These are phyloP conservation scores for Raillietiella orientalis DNA, from an alignment of 2,888 invertebrate species.

Conservation along the genomic window DNA sequence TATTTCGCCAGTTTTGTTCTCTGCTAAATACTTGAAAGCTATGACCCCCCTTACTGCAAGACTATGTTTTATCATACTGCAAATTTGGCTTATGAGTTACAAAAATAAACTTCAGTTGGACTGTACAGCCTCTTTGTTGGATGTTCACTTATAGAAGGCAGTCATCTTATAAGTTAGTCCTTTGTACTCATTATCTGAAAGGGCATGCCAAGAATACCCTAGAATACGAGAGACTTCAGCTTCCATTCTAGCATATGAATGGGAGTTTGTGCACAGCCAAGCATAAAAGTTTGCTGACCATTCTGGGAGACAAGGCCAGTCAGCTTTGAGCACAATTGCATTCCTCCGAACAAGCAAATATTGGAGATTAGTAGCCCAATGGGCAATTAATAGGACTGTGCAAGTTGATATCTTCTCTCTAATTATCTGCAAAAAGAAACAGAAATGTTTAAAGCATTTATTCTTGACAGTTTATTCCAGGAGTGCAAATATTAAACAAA, in stretches of 20 bases:
- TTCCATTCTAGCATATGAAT: constrained; percentile 27
- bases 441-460: constrained; percentile 2
- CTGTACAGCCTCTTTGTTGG: too few species aligned
- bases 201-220: constrained; percentile 24
- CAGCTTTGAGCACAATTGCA: constrained; percentile 23
- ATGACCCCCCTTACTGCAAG: too few species aligned
- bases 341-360: constrained; percentile 30
- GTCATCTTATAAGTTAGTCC: too few species aligned
- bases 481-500: not conserved
- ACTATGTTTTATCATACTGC: too few species aligned
- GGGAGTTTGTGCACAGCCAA: constrained; percentile 26
- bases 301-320: constrained; percentile 19
- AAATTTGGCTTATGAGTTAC: too few species aligned
- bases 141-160: too few species aligned
- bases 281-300: constrained; percentile 29
- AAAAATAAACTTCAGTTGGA: too few species aligned
- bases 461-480: not conserved
- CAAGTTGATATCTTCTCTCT: constrained; percentile 42
- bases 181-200: constrained; percentile 13
- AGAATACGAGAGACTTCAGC: constrained; percentile 30
- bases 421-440: constrained; percentile 18
- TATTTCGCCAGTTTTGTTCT: too few species aligned
- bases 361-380: constrained; percentile 24
- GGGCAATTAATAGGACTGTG: constrained; percentile 32
- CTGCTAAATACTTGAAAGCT: too few species aligned